A percentile compares a stretch with the other conserved stretches of the same genome.
phyloP scores from a whole-genome alignment of 2,797 vertebrate species.

The Aratinga solstitialis region DNA sequence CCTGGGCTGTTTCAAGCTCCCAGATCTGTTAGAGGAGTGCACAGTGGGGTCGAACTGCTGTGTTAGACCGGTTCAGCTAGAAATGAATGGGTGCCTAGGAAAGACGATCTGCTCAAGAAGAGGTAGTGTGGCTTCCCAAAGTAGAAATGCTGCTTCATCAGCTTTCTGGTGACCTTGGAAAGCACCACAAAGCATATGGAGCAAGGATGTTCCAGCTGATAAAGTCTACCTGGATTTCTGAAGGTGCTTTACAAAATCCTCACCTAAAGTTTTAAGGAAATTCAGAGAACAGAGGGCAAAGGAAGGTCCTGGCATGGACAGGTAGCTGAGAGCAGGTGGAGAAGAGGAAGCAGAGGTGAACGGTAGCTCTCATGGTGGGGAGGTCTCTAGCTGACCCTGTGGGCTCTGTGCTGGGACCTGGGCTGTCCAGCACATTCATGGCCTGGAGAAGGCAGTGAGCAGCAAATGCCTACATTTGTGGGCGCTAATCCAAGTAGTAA shows the following conservation, averaged over 20 bases:
- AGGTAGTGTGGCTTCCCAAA: fast-evolving
- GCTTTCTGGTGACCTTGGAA: background rate
- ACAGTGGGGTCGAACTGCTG: fast-evolving
- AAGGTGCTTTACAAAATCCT: background rate
- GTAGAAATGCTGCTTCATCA: background rate
- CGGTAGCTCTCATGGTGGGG: background rate
- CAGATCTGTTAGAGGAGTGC: background rate
- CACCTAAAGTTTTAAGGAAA: background rate
- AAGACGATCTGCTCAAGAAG: fast-evolving
- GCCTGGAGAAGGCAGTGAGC: background rate
- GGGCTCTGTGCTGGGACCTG: background rate
- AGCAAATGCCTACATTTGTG: background rate
- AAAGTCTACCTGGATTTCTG: background rate
- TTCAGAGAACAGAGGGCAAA: background rate
- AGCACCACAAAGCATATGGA: background rate
- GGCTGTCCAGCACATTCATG: background rate
- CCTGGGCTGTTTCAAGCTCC: background rate
- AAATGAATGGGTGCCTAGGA: background rate
- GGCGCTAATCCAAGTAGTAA: fast-evolving
- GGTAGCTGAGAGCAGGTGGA: background rate
- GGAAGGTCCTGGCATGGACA: background rate
- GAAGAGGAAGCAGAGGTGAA: background rate
- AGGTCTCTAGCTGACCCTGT: background rate
- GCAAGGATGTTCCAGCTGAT: fast-evolving
- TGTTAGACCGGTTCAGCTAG: background rate